Evolutionary conservation across 1,140 invertebrate species (phyloP).

Genomic region (Drosophila bocki): DNA sequence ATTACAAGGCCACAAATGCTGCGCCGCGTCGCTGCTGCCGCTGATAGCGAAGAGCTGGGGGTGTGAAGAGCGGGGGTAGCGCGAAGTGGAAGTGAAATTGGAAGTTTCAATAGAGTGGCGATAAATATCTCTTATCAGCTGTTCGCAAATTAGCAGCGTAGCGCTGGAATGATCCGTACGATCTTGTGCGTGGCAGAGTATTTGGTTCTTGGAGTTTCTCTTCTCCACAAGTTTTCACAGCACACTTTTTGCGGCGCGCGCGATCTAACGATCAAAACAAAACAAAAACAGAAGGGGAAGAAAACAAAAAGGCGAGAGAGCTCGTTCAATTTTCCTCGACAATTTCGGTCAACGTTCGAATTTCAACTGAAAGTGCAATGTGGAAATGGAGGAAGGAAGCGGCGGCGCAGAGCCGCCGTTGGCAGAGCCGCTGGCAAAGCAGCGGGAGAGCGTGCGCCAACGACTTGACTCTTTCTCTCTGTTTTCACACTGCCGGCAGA

Average conservation of each 20-base stretch:
- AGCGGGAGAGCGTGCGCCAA: conserved; percentile 22
- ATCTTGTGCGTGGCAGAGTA: conserved; percentile 49
- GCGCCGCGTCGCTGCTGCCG: conserved; percentile 58
- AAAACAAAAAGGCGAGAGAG: conserved; percentile 33
- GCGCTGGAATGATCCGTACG: conserved; percentile 52
- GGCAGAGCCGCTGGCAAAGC: conserved; percentile 21
- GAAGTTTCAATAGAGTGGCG: conserved; percentile 15
- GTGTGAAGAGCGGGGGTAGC: conserved; percentile 11
- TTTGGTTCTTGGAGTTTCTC: conserved; percentile 4
- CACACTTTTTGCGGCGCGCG: conserved; percentile 15
- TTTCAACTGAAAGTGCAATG: conserved; percentile 78
- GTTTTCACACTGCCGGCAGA: conserved; percentile 19
- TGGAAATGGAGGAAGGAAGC: conserved; percentile 73
- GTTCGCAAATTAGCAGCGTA: conserved; percentile 14
- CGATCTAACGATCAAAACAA: conserved; percentile 18
- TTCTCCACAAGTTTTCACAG: conserved; percentile 11
- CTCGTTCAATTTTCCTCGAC: conserved; percentile 32
- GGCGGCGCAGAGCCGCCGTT: conserved; percentile 25
- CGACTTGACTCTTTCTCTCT: conserved; percentile 28
- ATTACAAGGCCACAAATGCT: conserved; percentile 61
- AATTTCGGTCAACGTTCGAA: conserved; percentile 82
- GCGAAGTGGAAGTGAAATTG: conserved; percentile 13
- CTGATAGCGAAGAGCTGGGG: conserved; percentile 33
- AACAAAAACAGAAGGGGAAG: conserved; percentile 39
- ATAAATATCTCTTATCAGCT: conserved; percentile 66